phyloP scores from a whole-genome alignment of 2,113 vertebrate genomes.

The Nannobrachium achirus region DNA sequence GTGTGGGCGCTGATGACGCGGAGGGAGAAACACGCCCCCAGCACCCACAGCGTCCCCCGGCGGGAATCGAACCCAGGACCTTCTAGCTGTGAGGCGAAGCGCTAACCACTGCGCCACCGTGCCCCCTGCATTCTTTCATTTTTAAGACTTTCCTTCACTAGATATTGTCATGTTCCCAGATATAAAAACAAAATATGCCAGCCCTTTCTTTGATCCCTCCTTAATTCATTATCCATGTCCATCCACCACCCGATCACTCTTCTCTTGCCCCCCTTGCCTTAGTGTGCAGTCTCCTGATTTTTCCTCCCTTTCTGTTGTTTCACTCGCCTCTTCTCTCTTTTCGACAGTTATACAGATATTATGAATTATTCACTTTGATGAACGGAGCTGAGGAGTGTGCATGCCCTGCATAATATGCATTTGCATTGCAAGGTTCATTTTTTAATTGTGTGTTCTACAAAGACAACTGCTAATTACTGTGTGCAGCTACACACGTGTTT shows the following conservation, averaged over 20 bases:
- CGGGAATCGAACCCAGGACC: no score
- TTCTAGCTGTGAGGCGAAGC: no score
- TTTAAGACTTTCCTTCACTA: background rate
- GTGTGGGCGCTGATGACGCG: no score
- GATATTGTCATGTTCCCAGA: conserved; percentile 27
- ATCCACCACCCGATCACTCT: no score
- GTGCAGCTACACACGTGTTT: background rate
- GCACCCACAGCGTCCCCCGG: no score
- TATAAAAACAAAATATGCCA: conserved; percentile 19
- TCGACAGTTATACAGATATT: conserved; percentile 40
- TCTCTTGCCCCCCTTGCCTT: no score
- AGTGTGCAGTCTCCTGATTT: background rate
- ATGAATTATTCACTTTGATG: conserved; percentile 78
- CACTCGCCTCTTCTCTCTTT: conserved; percentile 10
- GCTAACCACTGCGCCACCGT: no score
- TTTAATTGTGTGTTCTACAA: background rate
- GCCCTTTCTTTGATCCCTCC: conserved; percentile 49
- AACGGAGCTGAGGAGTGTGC: conserved; percentile 52
- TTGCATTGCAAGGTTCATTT: conserved; percentile 12
- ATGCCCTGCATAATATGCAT: conserved; percentile 29
- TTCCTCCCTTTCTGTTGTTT: background rate
- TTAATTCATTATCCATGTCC: background rate
- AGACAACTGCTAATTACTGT: conserved; percentile 1
- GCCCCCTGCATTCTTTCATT: background rate
- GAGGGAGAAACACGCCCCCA: no score